Evolutionary conservation across 2,113 vertebrate species (phyloP), one percentile per base, ranked within the genome.

Genomic region (Microtus oregoni): DNA sequence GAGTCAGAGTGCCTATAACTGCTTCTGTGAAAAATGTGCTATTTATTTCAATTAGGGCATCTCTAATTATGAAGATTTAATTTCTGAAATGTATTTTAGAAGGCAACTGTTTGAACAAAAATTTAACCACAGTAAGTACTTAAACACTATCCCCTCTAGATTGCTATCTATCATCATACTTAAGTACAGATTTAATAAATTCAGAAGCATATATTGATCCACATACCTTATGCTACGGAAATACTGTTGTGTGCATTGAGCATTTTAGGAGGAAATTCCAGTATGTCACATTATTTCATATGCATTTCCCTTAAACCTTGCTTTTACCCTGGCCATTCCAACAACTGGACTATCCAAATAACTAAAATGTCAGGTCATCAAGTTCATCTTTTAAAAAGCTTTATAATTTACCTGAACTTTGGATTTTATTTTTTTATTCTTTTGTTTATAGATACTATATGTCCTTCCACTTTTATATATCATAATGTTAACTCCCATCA

Each of bases 81-180:
- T 92, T 97, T 94, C 92, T 61, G 85, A 95, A 97, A 91, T 85
- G 88, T 89, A 91, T 86, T 90, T 92, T 92, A 86, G 58, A 85
- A 92, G 44, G 15, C 85, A 96, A 87, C 92, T 58, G 55, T 58
- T 58, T 96, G 94, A 65, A 81, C 26, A 95, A 93, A 96, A 93
- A 78, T 70, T 89, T 91, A 91, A 63, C 13, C 13, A 68, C 41
- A 87, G 8, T 19, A 81, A 90, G 32, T 89, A 91, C 90, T 90
- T 95, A 92, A 63, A 86, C 65, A 89, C n/a, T 92, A 77, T 58
- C 79, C 89, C 19, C 26, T 92, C 35, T 91, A 50, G 52, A 81
- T 2, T 14, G 73, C 14, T 70, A 50, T 82, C 91, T 89, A 86
- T 41, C 78, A 44, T 94, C 63, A 65, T 90, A 38, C 92, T 79